Evolutionary conservation across 2,888 invertebrate species (phyloP).

Genomic region (Crossocerus cetratus): DNA sequence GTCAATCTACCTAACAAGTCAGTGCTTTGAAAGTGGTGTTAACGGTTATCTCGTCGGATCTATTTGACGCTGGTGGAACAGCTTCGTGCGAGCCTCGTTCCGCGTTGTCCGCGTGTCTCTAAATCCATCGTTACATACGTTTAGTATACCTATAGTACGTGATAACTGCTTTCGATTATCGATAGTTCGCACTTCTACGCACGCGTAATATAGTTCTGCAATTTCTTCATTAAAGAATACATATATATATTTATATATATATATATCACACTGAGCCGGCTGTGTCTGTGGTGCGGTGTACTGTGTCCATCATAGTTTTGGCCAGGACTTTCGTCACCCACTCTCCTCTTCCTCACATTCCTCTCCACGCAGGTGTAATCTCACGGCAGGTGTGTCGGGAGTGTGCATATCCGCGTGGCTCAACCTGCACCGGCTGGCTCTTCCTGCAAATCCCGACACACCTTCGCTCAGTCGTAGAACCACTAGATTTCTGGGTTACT

Average conservation of each 20-base stretch:
- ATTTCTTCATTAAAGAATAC: constrained; percentile 2
- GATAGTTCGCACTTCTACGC: constrained; percentile 29
- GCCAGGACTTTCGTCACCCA: constrained; percentile 55
- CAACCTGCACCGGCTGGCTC: too few relatives aligned
- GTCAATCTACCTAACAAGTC: too few relatives aligned
- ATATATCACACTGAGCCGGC: constrained; percentile 76
- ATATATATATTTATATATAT: constrained; percentile 38
- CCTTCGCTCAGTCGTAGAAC: constrained; percentile 34
- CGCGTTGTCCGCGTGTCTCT: too few relatives aligned
- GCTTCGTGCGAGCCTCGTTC: constrained; percentile 2
- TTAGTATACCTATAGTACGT: too few relatives aligned
- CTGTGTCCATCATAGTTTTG: constrained; percentile 61
- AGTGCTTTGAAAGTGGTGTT: too few relatives aligned
- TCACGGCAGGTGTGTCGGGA: constrained; percentile 21
- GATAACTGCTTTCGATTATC: background rate
- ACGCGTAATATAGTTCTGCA: constrained; percentile 14
- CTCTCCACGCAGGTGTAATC: constrained; percentile 5
- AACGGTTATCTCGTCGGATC: constrained; percentile 39
- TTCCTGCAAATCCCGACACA: constrained; percentile 20
- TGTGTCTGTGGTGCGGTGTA: constrained; percentile 62
- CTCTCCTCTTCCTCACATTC: constrained; percentile 22
- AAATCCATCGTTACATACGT: too few relatives aligned
- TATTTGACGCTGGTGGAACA: constrained; percentile 51
- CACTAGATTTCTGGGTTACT: constrained; percentile 41
- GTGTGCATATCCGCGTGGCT: background rate